These are phyloP conservation scores for Drosophila arizonae DNA, from an alignment of 1,140 invertebrate genomes.

Conservation along the genomic window DNA sequence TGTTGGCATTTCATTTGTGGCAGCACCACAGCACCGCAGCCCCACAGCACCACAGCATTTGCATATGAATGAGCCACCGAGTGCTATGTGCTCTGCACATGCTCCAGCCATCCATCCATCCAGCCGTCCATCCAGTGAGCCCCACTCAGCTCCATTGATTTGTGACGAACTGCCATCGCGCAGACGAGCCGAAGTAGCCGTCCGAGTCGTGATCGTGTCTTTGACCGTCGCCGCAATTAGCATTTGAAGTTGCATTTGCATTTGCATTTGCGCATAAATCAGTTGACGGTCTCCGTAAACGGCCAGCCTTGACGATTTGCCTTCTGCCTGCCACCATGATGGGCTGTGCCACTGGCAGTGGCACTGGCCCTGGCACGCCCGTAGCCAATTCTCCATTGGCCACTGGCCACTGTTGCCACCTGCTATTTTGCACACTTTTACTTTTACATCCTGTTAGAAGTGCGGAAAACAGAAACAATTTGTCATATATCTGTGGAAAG, in stretches of 20 bases:
- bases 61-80: slow-evolving; percentile 69
- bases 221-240: slow-evolving; percentile 80
- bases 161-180: slow-evolving; percentile 70
- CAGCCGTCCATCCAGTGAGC: slow-evolving; percentile 1
- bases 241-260: slow-evolving; percentile 80
- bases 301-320: slow-evolving; percentile 4
- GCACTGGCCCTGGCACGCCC: too few species aligned
- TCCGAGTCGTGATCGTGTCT: slow-evolving; percentile 53
- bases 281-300: slow-evolving; percentile 14
- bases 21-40: not conserved
- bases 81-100: slow-evolving; percentile 2
- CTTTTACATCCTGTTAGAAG: slow-evolving; percentile 37
- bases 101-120: not conserved
- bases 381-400: slow-evolving; percentile 13
- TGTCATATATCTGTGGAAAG: not conserved
- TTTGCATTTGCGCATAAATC: slow-evolving; percentile 78
- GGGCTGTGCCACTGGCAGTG: too few species aligned
- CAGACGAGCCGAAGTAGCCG: not conserved
- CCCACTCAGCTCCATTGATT: slow-evolving; percentile 56
- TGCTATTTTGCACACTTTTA: slow-evolving; percentile 31
- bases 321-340: too few species aligned
- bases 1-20: slow-evolving; percentile 81
- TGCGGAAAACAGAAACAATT: not conserved
- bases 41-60: slow-evolving; percentile 57
- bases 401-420: slow-evolving; percentile 21